phyloP scores from a whole-genome alignment of 2,113 vertebrate species.

The Odocoileus virginianus region DNA sequence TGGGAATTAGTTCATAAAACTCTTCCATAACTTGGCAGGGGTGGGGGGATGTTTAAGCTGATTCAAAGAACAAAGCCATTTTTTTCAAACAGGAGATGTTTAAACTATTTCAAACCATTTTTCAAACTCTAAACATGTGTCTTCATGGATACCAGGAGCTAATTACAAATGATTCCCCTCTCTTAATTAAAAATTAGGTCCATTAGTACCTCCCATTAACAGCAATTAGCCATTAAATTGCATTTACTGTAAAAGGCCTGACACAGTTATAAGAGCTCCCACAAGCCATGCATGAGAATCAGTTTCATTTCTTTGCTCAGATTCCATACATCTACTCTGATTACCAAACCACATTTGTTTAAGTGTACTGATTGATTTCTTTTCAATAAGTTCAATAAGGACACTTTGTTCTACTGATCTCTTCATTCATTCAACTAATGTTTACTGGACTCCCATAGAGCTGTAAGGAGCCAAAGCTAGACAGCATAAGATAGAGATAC shows the following conservation, averaged over 20 bases:
- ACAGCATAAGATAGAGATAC: neutral
- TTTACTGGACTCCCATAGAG: neutral
- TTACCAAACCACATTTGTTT: slow-evolving; percentile 40
- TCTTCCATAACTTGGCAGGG: neutral
- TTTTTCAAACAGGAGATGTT: neutral
- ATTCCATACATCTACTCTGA: neutral
- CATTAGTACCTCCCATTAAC: slow-evolving; percentile 55
- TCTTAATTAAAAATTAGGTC: slow-evolving; percentile 63
- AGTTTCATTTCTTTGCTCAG: slow-evolving; percentile 17
- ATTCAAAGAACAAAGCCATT: neutral
- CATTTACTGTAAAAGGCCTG: slow-evolving; percentile 49
- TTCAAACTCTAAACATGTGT: neutral
- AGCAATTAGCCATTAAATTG: slow-evolving; percentile 59
- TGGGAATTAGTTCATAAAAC: neutral
- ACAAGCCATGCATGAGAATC: slow-evolving; percentile 12
- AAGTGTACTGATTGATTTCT: slow-evolving; percentile 41
- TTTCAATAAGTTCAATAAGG: neutral
- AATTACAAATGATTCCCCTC: slow-evolving; percentile 54
- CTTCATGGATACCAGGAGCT: slow-evolving; percentile 27
- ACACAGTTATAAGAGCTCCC: slow-evolving; percentile 32
- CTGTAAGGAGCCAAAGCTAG: neutral
- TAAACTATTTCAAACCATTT: neutral
- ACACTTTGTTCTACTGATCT: neutral
- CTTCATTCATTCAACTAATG: neutral
- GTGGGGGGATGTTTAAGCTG: neutral